These are phyloP conservation scores for Operophtera brumata DNA, from an alignment of 2,888 invertebrate genomes.

Conservation along the genomic window DNA sequence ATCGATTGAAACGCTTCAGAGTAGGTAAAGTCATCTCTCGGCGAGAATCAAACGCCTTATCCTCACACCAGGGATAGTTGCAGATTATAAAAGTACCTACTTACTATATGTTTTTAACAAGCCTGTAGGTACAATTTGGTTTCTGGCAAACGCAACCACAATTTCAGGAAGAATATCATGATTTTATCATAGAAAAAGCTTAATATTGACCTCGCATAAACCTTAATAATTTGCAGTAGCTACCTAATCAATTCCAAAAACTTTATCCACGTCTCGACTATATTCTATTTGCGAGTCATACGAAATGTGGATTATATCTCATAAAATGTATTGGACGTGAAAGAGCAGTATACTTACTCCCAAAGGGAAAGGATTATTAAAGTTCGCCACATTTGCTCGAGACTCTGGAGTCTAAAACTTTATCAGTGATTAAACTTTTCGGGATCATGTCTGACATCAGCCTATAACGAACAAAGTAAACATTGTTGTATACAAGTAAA, in stretches of 20 bases:
- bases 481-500: not conserved
- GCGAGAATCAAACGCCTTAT: not conserved
- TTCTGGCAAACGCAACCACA: too few species aligned
- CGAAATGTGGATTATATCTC: constrained; percentile 3
- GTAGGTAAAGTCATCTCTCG: constrained; percentile 25
- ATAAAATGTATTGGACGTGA: constrained; percentile 10
- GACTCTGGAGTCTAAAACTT: constrained; percentile 10
- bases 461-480: not conserved
- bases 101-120: not conserved
- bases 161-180: too few species aligned
- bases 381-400: constrained; percentile 18
- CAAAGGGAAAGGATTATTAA: constrained; percentile 15
- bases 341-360: constrained; percentile 13
- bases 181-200: not conserved
- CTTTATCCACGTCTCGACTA: not conserved
- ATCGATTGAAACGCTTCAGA: constrained; percentile 35
- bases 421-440: constrained; percentile 9
- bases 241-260: constrained; percentile 1
- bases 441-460: not conserved
- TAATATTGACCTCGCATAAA: not conserved
- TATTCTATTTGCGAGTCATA: constrained; percentile 9
- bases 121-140: too few species aligned
- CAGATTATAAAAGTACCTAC: constrained; percentile 2
- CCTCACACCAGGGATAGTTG: constrained; percentile 1
- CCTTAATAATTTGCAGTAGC: not conserved